phyloP scores from a whole-genome alignment of 1,140 invertebrate species.

The Pygmarrhopalites habei region DNA sequence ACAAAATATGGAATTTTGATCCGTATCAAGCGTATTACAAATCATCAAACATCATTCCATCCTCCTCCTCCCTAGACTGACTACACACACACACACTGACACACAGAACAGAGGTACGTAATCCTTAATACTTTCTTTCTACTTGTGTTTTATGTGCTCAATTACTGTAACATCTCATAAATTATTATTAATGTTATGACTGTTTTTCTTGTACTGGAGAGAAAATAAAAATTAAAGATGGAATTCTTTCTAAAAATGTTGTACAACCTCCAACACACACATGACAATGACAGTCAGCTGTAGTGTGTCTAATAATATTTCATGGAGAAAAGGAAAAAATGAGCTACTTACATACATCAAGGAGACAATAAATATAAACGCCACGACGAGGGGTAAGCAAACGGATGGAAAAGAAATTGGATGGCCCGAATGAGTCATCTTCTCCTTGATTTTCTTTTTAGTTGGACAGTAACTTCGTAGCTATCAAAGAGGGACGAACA shows the following conservation, averaged over 20 bases:
- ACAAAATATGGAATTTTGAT: too few species aligned
- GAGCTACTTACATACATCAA: conserved; percentile 24
- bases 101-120: too few species aligned
- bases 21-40: too few species aligned
- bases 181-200: neutral
- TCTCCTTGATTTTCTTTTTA: conserved; percentile 2
- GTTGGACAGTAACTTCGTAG: conserved; percentile 21
- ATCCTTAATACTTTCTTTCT: too few species aligned
- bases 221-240: neutral
- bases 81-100: too few species aligned
- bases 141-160: too few species aligned
- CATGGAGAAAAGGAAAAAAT: neutral
- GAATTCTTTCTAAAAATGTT: neutral
- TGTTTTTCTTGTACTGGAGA: neutral
- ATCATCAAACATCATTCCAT: too few species aligned
- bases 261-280: neutral
- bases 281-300: too few species aligned
- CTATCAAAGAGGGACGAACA: too few species aligned
- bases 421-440: conserved; percentile 4
- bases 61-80: too few species aligned
- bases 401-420: conserved; percentile 17
- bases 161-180: neutral
- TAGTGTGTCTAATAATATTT: neutral
- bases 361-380: conserved; percentile 30
- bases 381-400: conserved; percentile 32